phyloP scores from a whole-genome alignment of 2,797 vertebrate genomes.

The Catharus ustulatus region DNA sequence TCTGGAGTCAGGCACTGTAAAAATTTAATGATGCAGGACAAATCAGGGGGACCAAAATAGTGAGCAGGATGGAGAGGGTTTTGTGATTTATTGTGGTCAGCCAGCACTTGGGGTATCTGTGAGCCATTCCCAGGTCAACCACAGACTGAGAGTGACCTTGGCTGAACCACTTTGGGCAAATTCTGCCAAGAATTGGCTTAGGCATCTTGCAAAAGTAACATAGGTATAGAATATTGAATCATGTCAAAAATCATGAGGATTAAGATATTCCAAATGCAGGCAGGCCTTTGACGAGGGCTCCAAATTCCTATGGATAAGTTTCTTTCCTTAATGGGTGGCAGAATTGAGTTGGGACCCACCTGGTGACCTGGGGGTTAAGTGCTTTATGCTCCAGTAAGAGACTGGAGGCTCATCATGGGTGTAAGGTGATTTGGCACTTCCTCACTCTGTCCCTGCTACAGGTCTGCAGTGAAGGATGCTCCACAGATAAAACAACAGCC shows the following conservation, averaged over 20 bases:
- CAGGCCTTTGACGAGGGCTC: not conserved
- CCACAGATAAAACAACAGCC: not conserved
- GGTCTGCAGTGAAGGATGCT: not conserved
- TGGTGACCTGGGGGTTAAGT: not conserved
- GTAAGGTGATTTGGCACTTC: not conserved
- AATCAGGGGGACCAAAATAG: constrained; percentile 34
- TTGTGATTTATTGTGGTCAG: not conserved
- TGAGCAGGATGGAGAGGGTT: not conserved
- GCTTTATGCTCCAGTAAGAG: not conserved
- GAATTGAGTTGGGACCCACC: not conserved
- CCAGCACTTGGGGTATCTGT: not conserved
- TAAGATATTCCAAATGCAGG: not conserved
- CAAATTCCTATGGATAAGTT: not conserved
- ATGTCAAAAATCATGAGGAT: not conserved
- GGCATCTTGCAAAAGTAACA: not conserved
- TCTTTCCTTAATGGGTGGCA: not conserved
- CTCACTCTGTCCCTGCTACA: not conserved
- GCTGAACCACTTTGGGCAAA: not conserved
- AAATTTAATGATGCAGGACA: constrained; percentile 63
- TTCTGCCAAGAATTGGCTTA: not conserved
- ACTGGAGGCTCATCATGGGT: not conserved
- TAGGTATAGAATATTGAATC: not conserved
- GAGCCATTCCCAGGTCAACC: not conserved
- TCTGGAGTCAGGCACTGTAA: constrained; percentile 33
- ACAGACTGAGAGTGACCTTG: not conserved